Percentiles rank a stretch among this genome's conserved stretches.
Evolutionary conservation across 2,888 invertebrate genomes (phyloP).

Genomic region (Rugalucina vietnamica): DNA sequence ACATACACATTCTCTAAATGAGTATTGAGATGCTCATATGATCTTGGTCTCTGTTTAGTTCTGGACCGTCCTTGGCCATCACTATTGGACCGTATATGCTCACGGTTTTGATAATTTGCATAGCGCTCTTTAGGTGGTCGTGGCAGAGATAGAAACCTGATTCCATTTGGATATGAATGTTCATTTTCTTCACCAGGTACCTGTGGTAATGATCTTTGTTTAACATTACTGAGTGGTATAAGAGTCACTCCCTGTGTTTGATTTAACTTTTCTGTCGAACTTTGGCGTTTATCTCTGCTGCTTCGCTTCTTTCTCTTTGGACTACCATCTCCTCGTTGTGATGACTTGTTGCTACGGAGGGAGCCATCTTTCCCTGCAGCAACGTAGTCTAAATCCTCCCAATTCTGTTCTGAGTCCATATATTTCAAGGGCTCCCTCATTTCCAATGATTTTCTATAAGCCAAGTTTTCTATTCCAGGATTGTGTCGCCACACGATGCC

Average conservation of each 20-base stretch:
- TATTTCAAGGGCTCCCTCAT: neutral
- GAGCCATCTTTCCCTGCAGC: neutral
- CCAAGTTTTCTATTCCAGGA: constrained; percentile 6
- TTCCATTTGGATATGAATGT: neutral
- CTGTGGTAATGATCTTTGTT: neutral
- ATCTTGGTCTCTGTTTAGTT: neutral
- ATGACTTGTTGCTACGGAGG: neutral
- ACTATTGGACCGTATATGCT: constrained; percentile 1
- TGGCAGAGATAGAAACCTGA: neutral
- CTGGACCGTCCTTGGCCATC: neutral
- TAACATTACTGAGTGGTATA: neutral
- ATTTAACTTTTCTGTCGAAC: neutral
- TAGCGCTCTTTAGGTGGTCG: neutral
- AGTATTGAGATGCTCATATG: neutral
- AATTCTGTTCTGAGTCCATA: neutral
- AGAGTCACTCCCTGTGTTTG: neutral
- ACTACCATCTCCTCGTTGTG: neutral
- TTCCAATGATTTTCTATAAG: neutral
- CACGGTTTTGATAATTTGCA: neutral
- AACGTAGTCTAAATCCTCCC: neutral
- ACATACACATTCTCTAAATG: neutral
- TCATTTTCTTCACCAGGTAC: neutral
- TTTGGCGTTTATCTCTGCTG: neutral
- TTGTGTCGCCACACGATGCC: neutral
- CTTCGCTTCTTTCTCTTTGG: neutral